These are phyloP conservation scores for Pollenia griseotomentosa DNA, from an alignment of 2,888 invertebrate species.

Conservation along the genomic window DNA sequence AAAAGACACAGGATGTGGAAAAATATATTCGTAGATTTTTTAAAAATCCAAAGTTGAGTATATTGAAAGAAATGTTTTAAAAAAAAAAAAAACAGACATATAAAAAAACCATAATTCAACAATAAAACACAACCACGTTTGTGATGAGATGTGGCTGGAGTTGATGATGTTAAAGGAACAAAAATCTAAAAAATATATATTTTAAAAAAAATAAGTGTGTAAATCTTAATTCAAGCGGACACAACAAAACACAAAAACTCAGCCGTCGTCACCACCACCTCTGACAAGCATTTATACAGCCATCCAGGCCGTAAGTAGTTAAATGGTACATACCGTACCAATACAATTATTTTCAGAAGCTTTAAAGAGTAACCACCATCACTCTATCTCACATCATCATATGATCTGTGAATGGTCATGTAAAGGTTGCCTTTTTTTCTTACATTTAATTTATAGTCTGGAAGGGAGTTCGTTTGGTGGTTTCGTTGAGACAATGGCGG, in stretches of 20 bases:
- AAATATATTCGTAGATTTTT: conserved; percentile 62
- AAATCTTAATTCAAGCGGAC: conserved; percentile 69
- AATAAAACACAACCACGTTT: conserved; percentile 55
- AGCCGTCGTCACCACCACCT: conserved; percentile 29
- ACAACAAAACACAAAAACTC: conserved; percentile 50
- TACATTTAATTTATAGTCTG: conserved; percentile 59
- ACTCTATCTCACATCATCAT: conserved; percentile 37
- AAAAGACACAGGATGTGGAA: conserved; percentile 70
- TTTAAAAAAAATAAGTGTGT: conserved; percentile 59
- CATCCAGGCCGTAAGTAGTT: conserved; percentile 24
- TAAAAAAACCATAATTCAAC: conserved; percentile 48
- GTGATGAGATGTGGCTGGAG: conserved; percentile 43
- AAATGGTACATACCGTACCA: conserved; percentile 51
- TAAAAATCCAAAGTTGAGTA: conserved; percentile 40
- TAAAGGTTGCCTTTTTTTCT: conserved; percentile 39
- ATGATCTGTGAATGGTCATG: conserved; percentile 56
- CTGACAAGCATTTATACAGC: background rate
- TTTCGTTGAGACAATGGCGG: conserved; percentile 25
- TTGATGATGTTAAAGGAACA: conserved; percentile 12
- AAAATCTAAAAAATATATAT: conserved; percentile 32
- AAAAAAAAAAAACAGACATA: conserved; percentile 28
- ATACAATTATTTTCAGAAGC: conserved; percentile 70
- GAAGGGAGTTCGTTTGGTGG: conserved; percentile 45
- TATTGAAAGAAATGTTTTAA: conserved; percentile 53
- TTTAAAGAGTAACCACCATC: conserved; percentile 70